Conservation (phyloP, 2,113 vertebrate species). For the Progne subis region DNA sequence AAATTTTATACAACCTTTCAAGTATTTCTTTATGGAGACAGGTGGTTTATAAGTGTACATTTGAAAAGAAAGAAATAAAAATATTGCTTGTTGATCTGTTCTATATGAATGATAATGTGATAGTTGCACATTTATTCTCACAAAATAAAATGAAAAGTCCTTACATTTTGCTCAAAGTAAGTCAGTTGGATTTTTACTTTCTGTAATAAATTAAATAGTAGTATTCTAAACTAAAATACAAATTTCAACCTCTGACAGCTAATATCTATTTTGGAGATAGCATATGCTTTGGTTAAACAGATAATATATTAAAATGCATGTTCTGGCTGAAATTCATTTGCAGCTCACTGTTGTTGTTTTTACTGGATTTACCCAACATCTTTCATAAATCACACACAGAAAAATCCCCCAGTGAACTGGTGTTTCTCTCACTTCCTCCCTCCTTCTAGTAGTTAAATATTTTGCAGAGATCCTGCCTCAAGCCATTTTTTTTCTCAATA, state of each 20-base stretch:
- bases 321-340: neutral
- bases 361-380: neutral
- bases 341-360: neutral
- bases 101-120: neutral
- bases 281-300: neutral
- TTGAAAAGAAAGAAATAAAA: neutral
- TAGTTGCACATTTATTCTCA: neutral
- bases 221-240: neutral
- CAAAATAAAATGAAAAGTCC: neutral
- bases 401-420: neutral
- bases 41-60: neutral
- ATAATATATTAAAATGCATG: neutral
- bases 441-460: neutral
- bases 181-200: neutral
- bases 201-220: neutral
- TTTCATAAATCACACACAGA: neutral
- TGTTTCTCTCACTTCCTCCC: neutral
- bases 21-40: neutral
- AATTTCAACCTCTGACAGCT: neutral
- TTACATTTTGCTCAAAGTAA: neutral
- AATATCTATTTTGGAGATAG: neutral
- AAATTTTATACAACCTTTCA: neutral
- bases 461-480: neutral
- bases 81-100: neutral
- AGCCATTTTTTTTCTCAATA: neutral